Evolutionary conservation across 1,140 invertebrate species (phyloP).

Genomic region (Macrocentrus cingulum): DNA sequence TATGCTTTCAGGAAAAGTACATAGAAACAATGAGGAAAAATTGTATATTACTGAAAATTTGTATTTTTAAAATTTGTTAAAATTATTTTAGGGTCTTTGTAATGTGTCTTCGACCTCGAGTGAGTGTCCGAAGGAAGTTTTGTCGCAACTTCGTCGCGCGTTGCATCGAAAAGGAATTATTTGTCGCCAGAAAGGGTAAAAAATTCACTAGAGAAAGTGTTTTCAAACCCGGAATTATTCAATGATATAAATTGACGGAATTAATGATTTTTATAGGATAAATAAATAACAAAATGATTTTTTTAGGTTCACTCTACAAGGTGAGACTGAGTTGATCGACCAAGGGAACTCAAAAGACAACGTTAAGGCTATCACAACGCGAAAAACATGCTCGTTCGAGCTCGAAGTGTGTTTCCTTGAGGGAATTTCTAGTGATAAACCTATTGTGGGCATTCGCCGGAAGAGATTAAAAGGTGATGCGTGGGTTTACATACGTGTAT

Average conservation of each 20-base stretch:
- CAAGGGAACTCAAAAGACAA: slow-evolving; percentile 32
- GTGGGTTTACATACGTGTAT: slow-evolving; percentile 85
- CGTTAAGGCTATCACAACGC: slow-evolving; percentile 39
- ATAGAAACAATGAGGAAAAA: slow-evolving; percentile 16
- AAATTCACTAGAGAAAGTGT: no score
- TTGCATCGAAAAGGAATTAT: slow-evolving; percentile 69
- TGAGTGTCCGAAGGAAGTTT: slow-evolving; percentile 67
- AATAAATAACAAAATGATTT: no score
- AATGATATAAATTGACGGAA: no score
- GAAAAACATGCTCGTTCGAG: slow-evolving; percentile 71
- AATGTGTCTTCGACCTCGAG: slow-evolving; percentile 74
- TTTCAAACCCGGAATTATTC: no score
- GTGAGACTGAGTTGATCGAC: slow-evolving; percentile 58
- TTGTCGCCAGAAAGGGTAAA: slow-evolving; percentile 74
- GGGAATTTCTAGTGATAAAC: slow-evolving; percentile 42
- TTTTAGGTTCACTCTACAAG: slow-evolving; percentile 67
- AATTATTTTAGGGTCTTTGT: slow-evolving; percentile 64
- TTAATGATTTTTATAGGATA: no score
- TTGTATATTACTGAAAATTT: no score
- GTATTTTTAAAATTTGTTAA: no score
- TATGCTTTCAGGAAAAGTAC: slow-evolving; percentile 59
- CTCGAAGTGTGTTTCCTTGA: slow-evolving; percentile 74
- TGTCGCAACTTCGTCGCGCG: slow-evolving; percentile 65
- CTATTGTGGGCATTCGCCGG: slow-evolving; percentile 70
- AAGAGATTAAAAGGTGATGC: slow-evolving; percentile 81